Conservation (phyloP, 35 echinoderm and acorn worm species). For the Apostichopus parvimensis region DNA sequence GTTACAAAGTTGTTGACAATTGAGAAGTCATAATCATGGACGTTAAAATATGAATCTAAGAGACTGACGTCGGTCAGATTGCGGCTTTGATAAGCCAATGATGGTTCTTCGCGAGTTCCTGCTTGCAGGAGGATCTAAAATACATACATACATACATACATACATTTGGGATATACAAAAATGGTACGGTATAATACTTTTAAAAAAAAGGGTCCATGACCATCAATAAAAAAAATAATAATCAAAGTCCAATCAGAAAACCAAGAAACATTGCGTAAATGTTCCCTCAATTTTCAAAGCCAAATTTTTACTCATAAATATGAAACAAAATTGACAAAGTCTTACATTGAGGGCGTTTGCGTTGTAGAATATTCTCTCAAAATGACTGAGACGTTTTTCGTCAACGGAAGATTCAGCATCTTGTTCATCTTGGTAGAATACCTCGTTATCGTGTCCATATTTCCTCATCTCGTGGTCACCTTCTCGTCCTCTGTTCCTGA, state of each 20-base stretch:
- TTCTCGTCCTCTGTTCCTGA: constrained; percentile 25
- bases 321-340: background rate
- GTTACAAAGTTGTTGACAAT: no score
- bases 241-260: background rate
- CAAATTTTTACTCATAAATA: background rate
- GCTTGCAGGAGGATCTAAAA: no score
- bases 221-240: no score
- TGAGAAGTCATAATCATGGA: no score
- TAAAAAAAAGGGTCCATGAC: no score
- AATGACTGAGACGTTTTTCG: constrained; percentile 23
- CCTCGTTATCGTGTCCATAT: background rate
- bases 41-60: no score
- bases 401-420: constrained; percentile 37
- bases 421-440: background rate
- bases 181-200: no score
- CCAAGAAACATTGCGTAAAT: background rate
- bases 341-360: constrained; percentile 38
- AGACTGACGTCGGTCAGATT: no score
- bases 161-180: no score
- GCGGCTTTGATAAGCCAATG: no score
- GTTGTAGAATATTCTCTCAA: constrained; percentile 26
- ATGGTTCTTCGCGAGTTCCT: no score
- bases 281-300: background rate
- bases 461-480: background rate
- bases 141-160: no score